phyloP scores from a whole-genome alignment of 30 jellyfish, hydroid and myxozoan genomes.

The Phacellophora camtschatica region DNA sequence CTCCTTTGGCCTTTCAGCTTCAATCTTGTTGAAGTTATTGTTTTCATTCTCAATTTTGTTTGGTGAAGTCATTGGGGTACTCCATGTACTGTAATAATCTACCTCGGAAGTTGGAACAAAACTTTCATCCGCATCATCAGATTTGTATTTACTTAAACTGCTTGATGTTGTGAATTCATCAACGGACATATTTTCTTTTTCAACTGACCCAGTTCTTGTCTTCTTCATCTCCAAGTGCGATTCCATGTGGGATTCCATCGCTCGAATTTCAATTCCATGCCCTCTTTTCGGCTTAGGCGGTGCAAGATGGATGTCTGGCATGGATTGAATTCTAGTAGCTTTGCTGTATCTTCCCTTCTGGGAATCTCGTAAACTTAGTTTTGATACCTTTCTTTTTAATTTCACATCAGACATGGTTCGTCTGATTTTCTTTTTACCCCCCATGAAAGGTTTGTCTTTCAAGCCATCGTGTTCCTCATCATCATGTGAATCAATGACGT shows the following conservation, averaged over 20 bases:
- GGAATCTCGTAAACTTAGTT: neutral
- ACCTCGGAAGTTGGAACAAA: conserved; percentile 51
- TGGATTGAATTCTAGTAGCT: conserved; percentile 12
- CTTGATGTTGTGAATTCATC: conserved; percentile 41
- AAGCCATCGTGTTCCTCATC: neutral
- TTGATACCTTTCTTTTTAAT: conserved; percentile 19
- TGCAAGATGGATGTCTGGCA: conserved; percentile 46
- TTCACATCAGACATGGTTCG: conserved; percentile 54
- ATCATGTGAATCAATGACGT: conserved; percentile 88
- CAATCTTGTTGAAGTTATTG: conserved; percentile 36
- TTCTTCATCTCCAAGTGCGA: neutral
- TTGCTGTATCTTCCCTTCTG: neutral
- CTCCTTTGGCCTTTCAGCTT: neutral
- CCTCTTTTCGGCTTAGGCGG: neutral
- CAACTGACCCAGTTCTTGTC: neutral
- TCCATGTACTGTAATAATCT: conserved; percentile 66
- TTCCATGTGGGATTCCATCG: conserved; percentile 20
- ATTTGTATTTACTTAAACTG: conserved; percentile 8
- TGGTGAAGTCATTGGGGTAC: conserved; percentile 25
- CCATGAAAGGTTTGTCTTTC: conserved; percentile 5
- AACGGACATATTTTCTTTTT: neutral
- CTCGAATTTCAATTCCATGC: neutral
- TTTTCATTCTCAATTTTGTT: neutral
- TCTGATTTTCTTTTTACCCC: conserved; percentile 22
- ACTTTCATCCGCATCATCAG: conserved; percentile 61